Evolutionary conservation across 30 jellyfish, hydroid and myxozoan species (phyloP).

Genomic region (Rhopilema esculentum): DNA sequence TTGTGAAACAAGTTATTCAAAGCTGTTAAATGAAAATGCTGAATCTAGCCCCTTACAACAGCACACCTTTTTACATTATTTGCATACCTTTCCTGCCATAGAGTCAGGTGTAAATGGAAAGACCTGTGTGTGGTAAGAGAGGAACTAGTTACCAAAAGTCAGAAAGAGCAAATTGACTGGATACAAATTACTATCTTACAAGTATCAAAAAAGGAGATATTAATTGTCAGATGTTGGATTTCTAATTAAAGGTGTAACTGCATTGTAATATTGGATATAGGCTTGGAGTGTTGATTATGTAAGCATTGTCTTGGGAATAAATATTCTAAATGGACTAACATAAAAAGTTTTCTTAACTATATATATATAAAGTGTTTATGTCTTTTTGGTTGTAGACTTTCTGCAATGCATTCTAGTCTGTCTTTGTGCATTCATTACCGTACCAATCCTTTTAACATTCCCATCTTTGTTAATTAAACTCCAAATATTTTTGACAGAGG

Average conservation of each 20-base stretch:
- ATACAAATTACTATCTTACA: background rate
- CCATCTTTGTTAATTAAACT: slow-evolving; percentile 6
- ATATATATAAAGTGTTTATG: too few species aligned
- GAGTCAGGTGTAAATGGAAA: slow-evolving; percentile 73
- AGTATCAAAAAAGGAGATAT: background rate
- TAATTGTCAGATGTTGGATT: too few species aligned
- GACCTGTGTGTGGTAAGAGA: slow-evolving; percentile 70
- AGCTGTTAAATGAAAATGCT: background rate
- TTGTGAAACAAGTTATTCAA: too few species aligned
- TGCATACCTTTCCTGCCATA: slow-evolving; percentile 86
- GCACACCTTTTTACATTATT: slow-evolving; percentile 33
- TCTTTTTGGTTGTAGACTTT: background rate
- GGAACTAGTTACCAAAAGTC: slow-evolving; percentile 1
- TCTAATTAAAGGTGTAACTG: too few species aligned
- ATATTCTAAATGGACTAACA: too few species aligned
- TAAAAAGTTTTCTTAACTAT: too few species aligned
- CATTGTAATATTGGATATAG: too few species aligned
- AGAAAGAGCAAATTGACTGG: background rate
- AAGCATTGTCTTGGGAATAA: too few species aligned
- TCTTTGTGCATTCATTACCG: background rate
- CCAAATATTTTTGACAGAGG: slow-evolving; percentile 71
- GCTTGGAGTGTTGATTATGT: too few species aligned
- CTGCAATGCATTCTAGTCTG: background rate
- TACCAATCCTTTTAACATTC: background rate
- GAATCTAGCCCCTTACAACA: slow-evolving; percentile 28